phyloP scores from a whole-genome alignment of 92 coral and sea anemone genomes.

The Porites divaricata region DNA sequence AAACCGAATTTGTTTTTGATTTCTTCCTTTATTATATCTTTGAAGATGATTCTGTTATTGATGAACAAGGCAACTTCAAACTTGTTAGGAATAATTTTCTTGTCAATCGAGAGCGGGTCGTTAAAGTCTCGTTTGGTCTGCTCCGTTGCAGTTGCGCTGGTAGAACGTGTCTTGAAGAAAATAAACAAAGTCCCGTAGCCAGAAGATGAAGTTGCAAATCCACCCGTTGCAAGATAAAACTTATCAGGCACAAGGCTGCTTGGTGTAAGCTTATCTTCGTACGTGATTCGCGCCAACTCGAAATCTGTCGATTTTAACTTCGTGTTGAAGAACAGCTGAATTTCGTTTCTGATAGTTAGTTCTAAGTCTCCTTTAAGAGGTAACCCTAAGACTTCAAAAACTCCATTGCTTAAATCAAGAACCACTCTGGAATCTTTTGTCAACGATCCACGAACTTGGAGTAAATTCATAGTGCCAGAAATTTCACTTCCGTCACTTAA shows the following conservation, averaged over 20 bases:
- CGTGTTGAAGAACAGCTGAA: slow-evolving; percentile 31
- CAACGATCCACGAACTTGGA: slow-evolving; percentile 25
- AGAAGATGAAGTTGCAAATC: slow-evolving; percentile 27
- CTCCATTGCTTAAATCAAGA: slow-evolving; percentile 45
- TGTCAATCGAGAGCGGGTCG: slow-evolving; percentile 49
- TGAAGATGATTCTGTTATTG: slow-evolving; percentile 41
- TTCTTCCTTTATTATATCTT: slow-evolving; percentile 34
- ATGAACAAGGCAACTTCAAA: slow-evolving; percentile 45
- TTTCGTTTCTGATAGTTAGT: slow-evolving; percentile 21
- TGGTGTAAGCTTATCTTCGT: slow-evolving; percentile 35
- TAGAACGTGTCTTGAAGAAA: slow-evolving; percentile 38
- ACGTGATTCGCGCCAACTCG: slow-evolving; percentile 45
- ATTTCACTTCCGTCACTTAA: slow-evolving; percentile 11
- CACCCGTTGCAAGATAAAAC: slow-evolving; percentile 47
- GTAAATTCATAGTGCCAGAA: slow-evolving; percentile 44
- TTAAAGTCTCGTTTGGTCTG: slow-evolving; percentile 46
- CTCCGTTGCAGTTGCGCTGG: slow-evolving; percentile 27
- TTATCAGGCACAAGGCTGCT: slow-evolving; percentile 42
- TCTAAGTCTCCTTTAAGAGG: slow-evolving; percentile 6
- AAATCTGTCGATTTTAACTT: slow-evolving; percentile 21
- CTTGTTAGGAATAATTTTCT: slow-evolving; percentile 27
- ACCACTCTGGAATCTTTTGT: slow-evolving; percentile 30
- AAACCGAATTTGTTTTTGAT: background rate
- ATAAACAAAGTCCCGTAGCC: slow-evolving; percentile 37
- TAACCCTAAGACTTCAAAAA: slow-evolving; percentile 26